Base-by-base conservation (phyloP, 2,113 vertebrate species). In the Theristicus caerulescens region DNA sequence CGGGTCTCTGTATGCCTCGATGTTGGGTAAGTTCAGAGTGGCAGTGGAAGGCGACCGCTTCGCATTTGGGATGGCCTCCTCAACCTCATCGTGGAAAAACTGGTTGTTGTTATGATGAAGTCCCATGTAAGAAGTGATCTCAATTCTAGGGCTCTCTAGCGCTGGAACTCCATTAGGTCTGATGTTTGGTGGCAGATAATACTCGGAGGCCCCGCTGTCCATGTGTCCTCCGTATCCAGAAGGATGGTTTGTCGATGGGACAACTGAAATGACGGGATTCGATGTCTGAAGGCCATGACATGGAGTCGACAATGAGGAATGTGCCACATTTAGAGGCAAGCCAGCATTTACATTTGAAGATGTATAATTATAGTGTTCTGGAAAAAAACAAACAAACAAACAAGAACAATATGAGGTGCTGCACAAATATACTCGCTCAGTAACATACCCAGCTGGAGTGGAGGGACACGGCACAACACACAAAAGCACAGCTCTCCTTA, bases 111-210 rank as follows among this genome's bases (percentile, higher is more conserved):
- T 88, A 29, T 96, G 98, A 78, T 98, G 98, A 67, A 98, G 97
- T 24, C 98, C 98, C 93, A 98, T 95, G 94, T 99, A 99, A 47
- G 99, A 98, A 0, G 99, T 99, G 97, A 99, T 99, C 98, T 99
- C 99, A 34, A 99, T 99, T 54, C 99, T 98, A 9, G 99, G 99
- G 87, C 99, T 99, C 95, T 99, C 99, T 91, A 99, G 95, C 0
- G 99, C 95, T 1, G 99, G 99, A 20, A 98, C 98, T 16, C 99
- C 99, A 13, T 98, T 99, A 71, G 99, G 99, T 96, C 99, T 98
- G 66, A 98, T 67, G 71, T 97, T 97, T 0, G 99, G 98, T 0
- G 99, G 94, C 88, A 99, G 96, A 90, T 99, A 99, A 92, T 99
- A 99, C 54, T 99, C 97, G 0, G 98, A 90, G 34, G 98, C 97